phyloP scores from a whole-genome alignment of 2,797 vertebrate genomes.

The Dendrocincla fuliginosa region DNA sequence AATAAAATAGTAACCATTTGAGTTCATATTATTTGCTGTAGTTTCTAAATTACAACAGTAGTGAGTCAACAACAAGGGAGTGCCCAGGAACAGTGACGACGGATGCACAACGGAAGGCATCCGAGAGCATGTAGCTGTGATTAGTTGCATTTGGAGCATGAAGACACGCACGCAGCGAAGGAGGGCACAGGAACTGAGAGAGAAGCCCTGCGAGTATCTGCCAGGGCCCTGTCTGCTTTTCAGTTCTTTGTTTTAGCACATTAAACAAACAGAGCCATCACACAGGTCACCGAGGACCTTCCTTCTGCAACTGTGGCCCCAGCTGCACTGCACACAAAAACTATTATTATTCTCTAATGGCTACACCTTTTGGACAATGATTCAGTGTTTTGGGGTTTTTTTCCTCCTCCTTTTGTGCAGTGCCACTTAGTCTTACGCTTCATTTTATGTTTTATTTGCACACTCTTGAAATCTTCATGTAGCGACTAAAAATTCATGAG shows the following conservation, averaged over 20 bases:
- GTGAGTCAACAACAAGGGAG: not conserved
- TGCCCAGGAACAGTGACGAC: not conserved
- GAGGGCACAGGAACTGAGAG: not conserved
- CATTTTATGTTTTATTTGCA: slow-evolving; percentile 10
- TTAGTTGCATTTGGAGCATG: slow-evolving; percentile 57
- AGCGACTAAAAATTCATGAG: slow-evolving; percentile 50
- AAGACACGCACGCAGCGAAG: not conserved
- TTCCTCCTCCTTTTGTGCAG: not conserved
- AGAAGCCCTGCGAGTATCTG: not conserved
- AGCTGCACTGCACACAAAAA: slow-evolving; percentile 43
- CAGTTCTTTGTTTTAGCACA: slow-evolving; percentile 40
- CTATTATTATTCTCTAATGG: slow-evolving; percentile 54
- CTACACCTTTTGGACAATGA: slow-evolving; percentile 52
- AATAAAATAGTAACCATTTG: not conserved
- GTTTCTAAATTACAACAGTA: slow-evolving; percentile 42
- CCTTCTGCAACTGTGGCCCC: slow-evolving; percentile 29
- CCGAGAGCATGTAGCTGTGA: not conserved
- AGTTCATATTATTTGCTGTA: not conserved
- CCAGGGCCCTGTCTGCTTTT: not conserved
- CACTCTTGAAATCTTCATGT: slow-evolving; percentile 48
- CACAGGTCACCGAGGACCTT: not conserved
- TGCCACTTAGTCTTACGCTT: slow-evolving; percentile 11
- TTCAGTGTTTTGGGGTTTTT: not conserved
- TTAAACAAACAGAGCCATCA: slow-evolving; percentile 21
- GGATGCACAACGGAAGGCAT: not conserved